A percentile compares a stretch with the other conserved stretches of the same genome.
Evolutionary conservation across 2,888 invertebrate genomes (phyloP).

Genomic region (Odontomyia ornata): DNA sequence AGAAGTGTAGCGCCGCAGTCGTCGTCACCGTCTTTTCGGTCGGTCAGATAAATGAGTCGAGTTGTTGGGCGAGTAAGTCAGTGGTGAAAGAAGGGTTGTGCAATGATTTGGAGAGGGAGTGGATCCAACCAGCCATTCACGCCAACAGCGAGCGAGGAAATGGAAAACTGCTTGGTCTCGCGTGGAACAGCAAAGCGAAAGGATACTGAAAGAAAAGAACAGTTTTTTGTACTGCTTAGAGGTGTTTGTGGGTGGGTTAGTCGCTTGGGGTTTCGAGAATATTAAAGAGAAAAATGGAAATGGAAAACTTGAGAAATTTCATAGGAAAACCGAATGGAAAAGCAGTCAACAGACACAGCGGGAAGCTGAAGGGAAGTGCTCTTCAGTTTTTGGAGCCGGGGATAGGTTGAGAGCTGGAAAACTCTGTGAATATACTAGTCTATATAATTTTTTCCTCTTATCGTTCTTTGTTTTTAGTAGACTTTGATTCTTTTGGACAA

Average conservation of each 20-base stretch:
- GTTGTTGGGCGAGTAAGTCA: neutral
- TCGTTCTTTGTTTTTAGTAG: slow-evolving; percentile 6
- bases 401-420: slow-evolving; percentile 4
- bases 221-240: slow-evolving; percentile 32
- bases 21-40: slow-evolving; percentile 19
- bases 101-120: neutral
- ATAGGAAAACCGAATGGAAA: slow-evolving; percentile 28
- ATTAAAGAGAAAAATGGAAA: slow-evolving; percentile 31
- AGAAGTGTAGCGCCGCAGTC: slow-evolving; percentile 31
- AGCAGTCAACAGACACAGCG: neutral
- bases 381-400: neutral
- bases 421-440: slow-evolving; percentile 18
- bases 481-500: neutral
- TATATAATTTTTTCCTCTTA: slow-evolving; percentile 12
- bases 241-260: slow-evolving; percentile 26
- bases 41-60: slow-evolving; percentile 32
- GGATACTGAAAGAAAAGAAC: slow-evolving; percentile 36
- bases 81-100: neutral
- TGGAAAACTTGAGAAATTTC: slow-evolving; percentile 41
- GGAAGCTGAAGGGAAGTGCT: slow-evolving; percentile 7
- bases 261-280: neutral
- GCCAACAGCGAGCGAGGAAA: neutral
- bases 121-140: neutral
- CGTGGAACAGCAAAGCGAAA: slow-evolving; percentile 28
- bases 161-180: slow-evolving; percentile 8